Base-by-base conservation (phyloP, 37 sponge, comb jelly and placozoan species). In the Aphrocallistes beatrix region DNA sequence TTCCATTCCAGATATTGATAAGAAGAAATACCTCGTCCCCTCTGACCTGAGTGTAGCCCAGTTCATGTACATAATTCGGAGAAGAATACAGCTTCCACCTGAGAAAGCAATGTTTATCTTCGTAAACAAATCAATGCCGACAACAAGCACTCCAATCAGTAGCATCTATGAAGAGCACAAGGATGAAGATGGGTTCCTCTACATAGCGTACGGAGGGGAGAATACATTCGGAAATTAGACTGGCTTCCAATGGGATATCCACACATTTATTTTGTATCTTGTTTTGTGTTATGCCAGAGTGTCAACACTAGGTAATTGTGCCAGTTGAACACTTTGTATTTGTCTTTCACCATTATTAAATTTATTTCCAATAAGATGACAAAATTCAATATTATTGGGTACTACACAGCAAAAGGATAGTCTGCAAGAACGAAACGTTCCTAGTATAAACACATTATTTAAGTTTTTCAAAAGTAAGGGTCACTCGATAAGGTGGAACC, bases 31-130 rank as follows among this genome's bases (percentile, higher is more conserved):
- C 85, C 88, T 98, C 8, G 99, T 98, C 38, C 99, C 99, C 3
- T 91, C 94, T 42, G 99, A 98, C 75, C 90, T 98, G 34, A 95
- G 96, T 85, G 98, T 98, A 30, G 96, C 99, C 39, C 99, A 98
- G 88, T 96, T 98, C 83, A 96, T 96, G 96, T 98, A 96, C 90
- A 98, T 98, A 83, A 93, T 98, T 38, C 87, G 99, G n/a, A 93
- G 98, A 83, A 86, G 99, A 84, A 98, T 98, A 40, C 94, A 92
- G 48, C 88, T 98, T 0, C 94, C 99, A 10, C 92, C 95, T 69
- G 99, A 98, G 75, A 98, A 98, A 83, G 96, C 99, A 32, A 98
- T 98, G 99, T 98, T 98, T 87, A 83, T 98, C 36, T 98, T 98
- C 81, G 99, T 98, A 37, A 96, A 96, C 87, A 95, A 94, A 83